Evolutionary conservation across 2,888 invertebrate genomes (phyloP), one percentile per base, ranked within the genome.

Genomic region (Lysandra coridon): DNA sequence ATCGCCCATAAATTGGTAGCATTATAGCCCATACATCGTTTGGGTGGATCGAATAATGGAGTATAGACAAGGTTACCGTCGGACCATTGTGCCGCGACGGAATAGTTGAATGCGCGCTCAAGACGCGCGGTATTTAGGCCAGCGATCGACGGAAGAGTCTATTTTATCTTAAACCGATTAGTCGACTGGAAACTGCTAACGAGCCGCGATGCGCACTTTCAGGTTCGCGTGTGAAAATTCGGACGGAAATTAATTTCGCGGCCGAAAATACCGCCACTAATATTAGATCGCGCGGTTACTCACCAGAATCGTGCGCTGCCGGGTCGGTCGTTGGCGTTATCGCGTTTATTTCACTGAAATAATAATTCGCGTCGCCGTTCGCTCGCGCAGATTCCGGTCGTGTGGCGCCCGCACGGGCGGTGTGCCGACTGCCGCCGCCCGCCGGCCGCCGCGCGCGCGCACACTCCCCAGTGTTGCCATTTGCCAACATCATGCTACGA

Each of bases 401-500:
- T 94, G 92, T 92, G 93, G 93, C 94, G 91, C 93, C 94, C 94
- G 94, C 94, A 93, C 94, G 93, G 94, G 94, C 94, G 94, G 94
- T 88, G 86, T 89, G 94, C 93, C 93, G 93, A 94, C 94, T 94
- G 93, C 86, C 87, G 88, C 84, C 85, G 84, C 85, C 85, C 87
- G 88, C 84, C 85, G 84, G 85, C 85, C 87, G 88, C 84, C 85
- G 84, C 85, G 85, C 86, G 84, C 81, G 83, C 85, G 84, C 87
- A 84, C 83, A 12, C 14, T 37, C 33, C 14, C 5, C 69, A 14
- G 33, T 69, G 69, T 69, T 69, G 23, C 69, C 69, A 69, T 33
- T 69, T 69, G 23, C 69, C 69, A 69, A 17, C 33, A 1, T 14
- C 14, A 37, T 69, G 33, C 1, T 33, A 5, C 4, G 5, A 69